A percentile compares a stretch with the other conserved stretches of the same genome.
phyloP scores from a whole-genome alignment of 2,113 vertebrate species.

The Monarcha castaneiventris region DNA sequence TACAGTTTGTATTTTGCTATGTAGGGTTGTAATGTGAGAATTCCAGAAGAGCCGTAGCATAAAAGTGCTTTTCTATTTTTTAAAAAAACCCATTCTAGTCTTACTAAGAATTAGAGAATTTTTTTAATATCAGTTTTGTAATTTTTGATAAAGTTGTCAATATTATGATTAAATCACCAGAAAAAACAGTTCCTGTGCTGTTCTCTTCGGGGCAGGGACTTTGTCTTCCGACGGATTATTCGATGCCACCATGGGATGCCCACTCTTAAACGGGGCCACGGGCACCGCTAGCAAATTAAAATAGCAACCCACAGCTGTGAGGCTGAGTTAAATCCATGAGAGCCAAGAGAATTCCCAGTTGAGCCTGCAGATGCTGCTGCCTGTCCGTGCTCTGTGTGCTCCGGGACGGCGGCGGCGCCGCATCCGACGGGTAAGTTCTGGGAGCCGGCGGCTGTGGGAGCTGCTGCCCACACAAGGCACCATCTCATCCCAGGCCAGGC shows the following conservation, averaged over 20 bases:
- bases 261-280: not conserved
- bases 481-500: not conserved
- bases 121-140: conserved; percentile 74
- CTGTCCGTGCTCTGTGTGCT: not conserved
- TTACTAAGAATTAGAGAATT: conserved; percentile 70
- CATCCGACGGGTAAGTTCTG: not conserved
- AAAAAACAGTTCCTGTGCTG: conserved; percentile 70
- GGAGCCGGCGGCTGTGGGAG: not conserved
- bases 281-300: not conserved
- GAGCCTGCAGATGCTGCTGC: accelerated
- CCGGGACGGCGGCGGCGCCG: accelerated
- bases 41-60: conserved; percentile 68
- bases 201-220: conserved; percentile 69
- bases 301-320: not conserved
- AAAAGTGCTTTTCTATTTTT: conserved; percentile 73
- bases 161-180: conserved; percentile 74
- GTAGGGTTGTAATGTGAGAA: conserved; percentile 69
- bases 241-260: conserved; percentile 5
- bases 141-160: conserved; percentile 75
- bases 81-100: conserved; percentile 66
- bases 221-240: not conserved
- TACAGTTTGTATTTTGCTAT: conserved; percentile 68
- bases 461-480: not conserved
- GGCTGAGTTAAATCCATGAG: not conserved
- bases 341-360: not conserved